phyloP scores from a whole-genome alignment of 2,113 vertebrate species.

The Anseranas semipalmata region DNA sequence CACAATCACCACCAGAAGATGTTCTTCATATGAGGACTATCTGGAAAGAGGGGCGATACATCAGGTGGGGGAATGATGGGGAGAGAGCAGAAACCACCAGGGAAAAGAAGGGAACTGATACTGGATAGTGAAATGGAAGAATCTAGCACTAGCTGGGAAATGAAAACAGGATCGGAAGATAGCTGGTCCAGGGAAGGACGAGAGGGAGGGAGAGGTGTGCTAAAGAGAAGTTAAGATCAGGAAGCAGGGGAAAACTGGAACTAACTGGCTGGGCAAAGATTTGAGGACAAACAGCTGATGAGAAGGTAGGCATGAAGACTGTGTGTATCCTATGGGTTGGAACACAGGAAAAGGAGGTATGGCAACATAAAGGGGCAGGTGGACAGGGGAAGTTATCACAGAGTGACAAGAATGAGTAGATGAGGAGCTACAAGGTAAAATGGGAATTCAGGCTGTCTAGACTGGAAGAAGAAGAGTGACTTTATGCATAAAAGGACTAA shows the following conservation, averaged over 20 bases:
- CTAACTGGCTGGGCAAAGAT: background rate
- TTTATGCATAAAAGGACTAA: background rate
- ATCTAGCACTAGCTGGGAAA: background rate
- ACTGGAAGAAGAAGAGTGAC: background rate
- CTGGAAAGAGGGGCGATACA: background rate
- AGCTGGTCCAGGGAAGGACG: background rate
- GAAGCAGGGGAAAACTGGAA: background rate
- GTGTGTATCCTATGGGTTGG: background rate
- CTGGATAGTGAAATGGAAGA: background rate
- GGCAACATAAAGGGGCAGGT: background rate
- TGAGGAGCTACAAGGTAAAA: background rate
- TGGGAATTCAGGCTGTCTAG: background rate
- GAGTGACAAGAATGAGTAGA: background rate
- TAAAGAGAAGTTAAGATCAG: background rate
- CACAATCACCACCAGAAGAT: background rate
- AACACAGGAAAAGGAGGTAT: background rate
- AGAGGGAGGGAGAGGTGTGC: background rate
- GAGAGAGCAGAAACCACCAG: background rate
- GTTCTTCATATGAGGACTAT: background rate
- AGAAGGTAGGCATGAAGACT: background rate
- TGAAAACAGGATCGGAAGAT: background rate
- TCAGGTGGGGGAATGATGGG: background rate
- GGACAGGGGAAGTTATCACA: background rate
- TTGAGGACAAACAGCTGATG: background rate
- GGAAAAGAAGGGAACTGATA: background rate